Evolutionary conservation across 2,888 invertebrate species (phyloP), one percentile per base, ranked within the genome.

Genomic region (Tachina lurida): DNA sequence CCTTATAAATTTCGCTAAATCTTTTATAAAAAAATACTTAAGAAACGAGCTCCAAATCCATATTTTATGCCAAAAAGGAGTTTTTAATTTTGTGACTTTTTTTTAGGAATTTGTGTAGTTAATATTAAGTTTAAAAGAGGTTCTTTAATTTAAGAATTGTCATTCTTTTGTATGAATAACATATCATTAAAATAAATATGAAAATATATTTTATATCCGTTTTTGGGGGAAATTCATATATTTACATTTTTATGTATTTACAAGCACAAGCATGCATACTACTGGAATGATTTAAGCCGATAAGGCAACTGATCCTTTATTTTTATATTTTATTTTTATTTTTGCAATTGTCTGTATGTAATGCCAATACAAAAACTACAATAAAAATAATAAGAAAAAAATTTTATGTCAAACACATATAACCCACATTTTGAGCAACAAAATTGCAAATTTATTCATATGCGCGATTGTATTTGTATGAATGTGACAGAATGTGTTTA

Each of bases 401-500:
- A 8, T 0, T 31, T 0, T 56, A 56, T 15, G 39, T 49, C 58
- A 67, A 60, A 52, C 15, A 60, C 15, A 67, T 4, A 63, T 13
- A 70, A 41, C 41, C 47, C 75, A 70, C 63, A 76, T 47, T 68
- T 81, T 60, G n/a, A 47, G 68, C 54, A 76, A 76, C 19, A 76
- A 49, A 45, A 71, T 70, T 58, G 70, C 19, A 75, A 76, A 76
- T 63, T 81, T 81, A 81, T 81, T 75, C 62, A 75, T 68, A 70
- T 70, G 56, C 39, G 15, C n/a, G 31, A 31, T 31, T 31, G 8
- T 47, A 58, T 58, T 4, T 43, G 9, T 39, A 13, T 13, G 43
- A 19, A 17, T 1, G 13, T 39, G 7, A 13, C 31, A 31, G 7
- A 31, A 31, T 31, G 7, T n/a, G 39, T 47, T 3, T 56, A 3